These are phyloP conservation scores for Orientallactaga bullata DNA, from an alignment of 2,113 vertebrate species.

Conservation along the genomic window DNA sequence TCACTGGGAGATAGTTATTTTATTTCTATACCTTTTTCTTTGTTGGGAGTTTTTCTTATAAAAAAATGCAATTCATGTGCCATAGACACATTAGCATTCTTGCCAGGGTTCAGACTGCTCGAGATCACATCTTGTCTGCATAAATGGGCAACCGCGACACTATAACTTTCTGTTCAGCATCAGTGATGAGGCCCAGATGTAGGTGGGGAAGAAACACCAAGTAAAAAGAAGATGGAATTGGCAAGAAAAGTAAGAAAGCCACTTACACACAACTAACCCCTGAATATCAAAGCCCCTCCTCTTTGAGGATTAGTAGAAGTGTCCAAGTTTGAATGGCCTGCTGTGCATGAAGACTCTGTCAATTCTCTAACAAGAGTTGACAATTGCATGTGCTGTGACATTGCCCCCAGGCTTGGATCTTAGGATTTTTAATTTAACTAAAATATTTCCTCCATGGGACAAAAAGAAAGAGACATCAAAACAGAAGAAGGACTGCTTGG, in stretches of 20 bases:
- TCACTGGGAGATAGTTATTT: conserved; percentile 1
- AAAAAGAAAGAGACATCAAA: too few species aligned
- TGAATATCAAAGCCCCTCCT: rapidly evolving
- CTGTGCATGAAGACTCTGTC: rapidly evolving
- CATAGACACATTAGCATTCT: conserved; percentile 39
- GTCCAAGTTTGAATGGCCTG: not conserved
- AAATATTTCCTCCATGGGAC: not conserved
- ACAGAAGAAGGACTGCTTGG: too few species aligned
- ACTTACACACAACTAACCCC: rapidly evolving
- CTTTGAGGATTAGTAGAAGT: rapidly evolving
- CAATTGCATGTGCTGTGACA: rapidly evolving
- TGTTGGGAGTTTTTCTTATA: not conserved
- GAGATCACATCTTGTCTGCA: not conserved
- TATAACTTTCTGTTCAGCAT: not conserved
- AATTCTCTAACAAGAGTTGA: not conserved
- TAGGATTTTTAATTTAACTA: too few species aligned
- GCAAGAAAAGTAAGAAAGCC: not conserved
- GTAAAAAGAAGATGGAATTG: rapidly evolving
- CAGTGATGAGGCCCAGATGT: not conserved
- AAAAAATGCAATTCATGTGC: conserved; percentile 1
- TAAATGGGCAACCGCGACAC: conserved; percentile 34
- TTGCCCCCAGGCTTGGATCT: not conserved
- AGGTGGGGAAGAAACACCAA: not conserved
- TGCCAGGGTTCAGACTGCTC: not conserved
- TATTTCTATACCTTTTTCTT: conserved; percentile 18